phyloP scores from a whole-genome alignment of 2,888 invertebrate genomes.

The Sminthurinus aureus region DNA sequence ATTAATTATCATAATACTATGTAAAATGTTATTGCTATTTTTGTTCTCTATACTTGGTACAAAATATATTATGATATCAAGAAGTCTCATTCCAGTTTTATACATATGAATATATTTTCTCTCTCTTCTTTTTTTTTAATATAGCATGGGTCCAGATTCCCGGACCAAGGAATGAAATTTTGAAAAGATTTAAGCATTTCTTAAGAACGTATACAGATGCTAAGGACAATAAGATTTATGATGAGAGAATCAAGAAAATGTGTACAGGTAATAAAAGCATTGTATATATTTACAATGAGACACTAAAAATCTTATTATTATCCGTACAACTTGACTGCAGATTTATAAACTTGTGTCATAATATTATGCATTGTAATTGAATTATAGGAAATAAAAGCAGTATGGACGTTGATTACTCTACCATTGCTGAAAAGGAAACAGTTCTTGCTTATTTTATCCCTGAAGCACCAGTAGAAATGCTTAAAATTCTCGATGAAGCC shows the following conservation, averaged over 20 bases:
- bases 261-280: not conserved
- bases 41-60: too few species aligned
- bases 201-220: constrained; percentile 87
- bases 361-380: not conserved
- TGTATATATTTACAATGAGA: not conserved
- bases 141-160: constrained; percentile 94
- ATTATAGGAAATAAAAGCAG: constrained; percentile 72
- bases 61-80: too few species aligned
- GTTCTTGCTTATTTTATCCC: constrained; percentile 96
- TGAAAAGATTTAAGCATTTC: constrained; percentile 90
- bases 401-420: constrained; percentile 91
- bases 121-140: too few species aligned
- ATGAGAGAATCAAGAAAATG: constrained; percentile 93
- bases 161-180: constrained; percentile 94
- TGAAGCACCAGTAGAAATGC: constrained; percentile 95
- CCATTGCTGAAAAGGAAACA: constrained; percentile 88
- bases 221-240: constrained; percentile 86
- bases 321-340: too few species aligned
- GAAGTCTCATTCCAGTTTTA: too few species aligned
- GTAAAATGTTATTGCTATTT: too few species aligned
- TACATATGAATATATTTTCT: not conserved
- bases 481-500: constrained; percentile 95
- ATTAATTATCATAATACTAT: too few species aligned
- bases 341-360: not conserved
- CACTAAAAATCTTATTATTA: not conserved